These are phyloP conservation scores for Scaptomyza polygonia DNA, from an alignment of 2,888 invertebrate genomes.

Conservation along the genomic window DNA sequence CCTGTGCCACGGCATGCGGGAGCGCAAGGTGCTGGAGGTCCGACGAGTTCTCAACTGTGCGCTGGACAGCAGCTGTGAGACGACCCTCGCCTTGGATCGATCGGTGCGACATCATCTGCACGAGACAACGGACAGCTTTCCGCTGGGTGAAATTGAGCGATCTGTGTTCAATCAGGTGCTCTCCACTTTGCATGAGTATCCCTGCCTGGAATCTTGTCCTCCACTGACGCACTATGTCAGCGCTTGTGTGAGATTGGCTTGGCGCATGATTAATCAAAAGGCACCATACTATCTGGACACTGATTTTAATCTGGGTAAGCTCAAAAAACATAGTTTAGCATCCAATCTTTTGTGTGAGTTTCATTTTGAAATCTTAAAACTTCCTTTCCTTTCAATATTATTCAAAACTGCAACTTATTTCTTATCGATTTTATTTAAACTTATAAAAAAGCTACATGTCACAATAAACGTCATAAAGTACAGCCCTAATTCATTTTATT, in stretches of 20 bases:
- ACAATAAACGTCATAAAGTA: too few relatives aligned
- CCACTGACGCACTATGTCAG: slow-evolving; percentile 92
- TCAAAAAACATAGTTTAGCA: background rate
- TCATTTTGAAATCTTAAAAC: too few relatives aligned
- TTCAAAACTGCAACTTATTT: too few relatives aligned
- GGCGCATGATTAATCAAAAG: slow-evolving; percentile 92
- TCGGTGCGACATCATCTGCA: slow-evolving; percentile 88
- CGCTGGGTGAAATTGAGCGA: slow-evolving; percentile 88
- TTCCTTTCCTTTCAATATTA: too few relatives aligned
- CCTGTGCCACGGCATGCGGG: slow-evolving; percentile 89
- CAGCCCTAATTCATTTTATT: too few relatives aligned
- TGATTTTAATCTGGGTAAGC: slow-evolving; percentile 88
- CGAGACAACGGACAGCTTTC: slow-evolving; percentile 89
- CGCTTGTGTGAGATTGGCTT: slow-evolving; percentile 93
- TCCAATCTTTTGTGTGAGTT: too few relatives aligned
- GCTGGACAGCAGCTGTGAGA: slow-evolving; percentile 84
- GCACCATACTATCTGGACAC: slow-evolving; percentile 88
- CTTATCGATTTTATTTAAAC: too few relatives aligned
- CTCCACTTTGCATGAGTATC: slow-evolving; percentile 96
- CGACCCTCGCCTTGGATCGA: slow-evolving; percentile 85
- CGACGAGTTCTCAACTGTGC: slow-evolving; percentile 86
- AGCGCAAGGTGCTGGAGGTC: slow-evolving; percentile 90
- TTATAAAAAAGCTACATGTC: too few relatives aligned
- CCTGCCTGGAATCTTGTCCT: slow-evolving; percentile 91
- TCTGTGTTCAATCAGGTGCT: slow-evolving; percentile 90